Evolutionary conservation across 2,797 vertebrate species (phyloP).

Genomic region (Lithobates sylvaticus): DNA sequence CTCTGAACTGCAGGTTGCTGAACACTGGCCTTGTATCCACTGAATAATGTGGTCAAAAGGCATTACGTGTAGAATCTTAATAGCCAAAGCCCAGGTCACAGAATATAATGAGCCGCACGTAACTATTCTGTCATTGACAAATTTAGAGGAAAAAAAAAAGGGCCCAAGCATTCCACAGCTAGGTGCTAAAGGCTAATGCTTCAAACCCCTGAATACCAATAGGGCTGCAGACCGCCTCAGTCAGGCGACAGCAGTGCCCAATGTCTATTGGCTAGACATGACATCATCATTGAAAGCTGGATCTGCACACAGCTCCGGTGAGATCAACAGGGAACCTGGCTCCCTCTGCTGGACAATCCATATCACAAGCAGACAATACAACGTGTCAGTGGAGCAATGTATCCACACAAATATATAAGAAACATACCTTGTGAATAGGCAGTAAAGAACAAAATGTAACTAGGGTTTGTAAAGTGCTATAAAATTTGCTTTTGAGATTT

Average conservation of each 20-base stretch:
- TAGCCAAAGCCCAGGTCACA: background rate
- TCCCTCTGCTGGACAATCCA: conserved; percentile 74
- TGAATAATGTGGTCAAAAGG: background rate
- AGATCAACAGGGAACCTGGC: conserved; percentile 65
- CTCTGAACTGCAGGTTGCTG: too few species aligned
- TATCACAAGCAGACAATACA: background rate
- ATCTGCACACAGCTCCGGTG: conserved; percentile 40
- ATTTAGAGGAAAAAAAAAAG: conserved; percentile 1
- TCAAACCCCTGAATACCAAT: conserved; percentile 32
- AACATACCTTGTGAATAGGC: too few species aligned
- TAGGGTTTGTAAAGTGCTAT: too few species aligned
- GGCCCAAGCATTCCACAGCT: background rate
- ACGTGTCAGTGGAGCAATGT: background rate
- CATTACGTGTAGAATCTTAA: background rate
- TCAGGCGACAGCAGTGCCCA: conserved; percentile 63
- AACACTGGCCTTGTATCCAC: too few species aligned
- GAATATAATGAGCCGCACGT: background rate
- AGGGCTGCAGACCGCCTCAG: conserved; percentile 1
- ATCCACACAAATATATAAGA: background rate
- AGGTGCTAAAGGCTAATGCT: conserved; percentile 13
- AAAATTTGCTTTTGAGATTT: too few species aligned
- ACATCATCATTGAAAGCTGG: conserved; percentile 82
- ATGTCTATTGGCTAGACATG: conserved; percentile 87
- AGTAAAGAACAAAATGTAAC: too few species aligned
- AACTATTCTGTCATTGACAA: background rate